Base-by-base conservation (phyloP, 2,888 invertebrate species). In the Synanthedon formicaeformis region DNA sequence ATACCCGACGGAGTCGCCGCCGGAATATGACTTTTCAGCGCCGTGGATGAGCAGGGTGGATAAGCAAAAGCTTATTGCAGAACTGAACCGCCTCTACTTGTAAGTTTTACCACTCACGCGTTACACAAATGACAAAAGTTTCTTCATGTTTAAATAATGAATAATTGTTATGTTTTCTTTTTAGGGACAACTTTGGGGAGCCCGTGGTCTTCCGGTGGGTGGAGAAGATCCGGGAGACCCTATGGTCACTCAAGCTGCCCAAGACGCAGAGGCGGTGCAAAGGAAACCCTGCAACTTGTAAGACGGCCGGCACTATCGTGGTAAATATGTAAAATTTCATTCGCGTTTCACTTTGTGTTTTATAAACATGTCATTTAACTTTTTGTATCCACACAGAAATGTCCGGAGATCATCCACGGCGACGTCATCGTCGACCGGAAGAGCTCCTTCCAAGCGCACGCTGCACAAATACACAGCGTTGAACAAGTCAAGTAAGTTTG, bases 151-250 rank as follows among this genome's bases (percentile, higher is more conserved):
- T 8, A 34, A 34, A 34, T 34, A 34, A 10, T 34, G 34, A 10
- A 34, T 34, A n/a, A n/a, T n/a, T n/a, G 10, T 6, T 45, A 45
- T 45, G 1, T 13, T 14, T 45, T 4, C 3, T 49, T 49, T 16
- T 14, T 11, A 49, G 49, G 49, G 49, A 49, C 23, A 88, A 89
- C 65, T 66, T 84, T 55, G 92, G 92, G 14, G 86, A 89, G 65
- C 87, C 88, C 57, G 82, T 92, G 16, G 73, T 92, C 12, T 92
- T 88, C 70, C 80, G 90, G 58, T 92, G 91, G 91, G 88, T 91
- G 45, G 91, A 92, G 68, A 88, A 83, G 66, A 75, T 91, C 16
- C 73, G 90, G 63, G 90, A 91, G 65, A 81, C 89, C 63, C 69
- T 56, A 50, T 57, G 55, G 53, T 53, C 52, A 23, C 51, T 50